Evolutionary conservation across 2,888 invertebrate species (phyloP).

Genomic region (Leucoptera coffeella): DNA sequence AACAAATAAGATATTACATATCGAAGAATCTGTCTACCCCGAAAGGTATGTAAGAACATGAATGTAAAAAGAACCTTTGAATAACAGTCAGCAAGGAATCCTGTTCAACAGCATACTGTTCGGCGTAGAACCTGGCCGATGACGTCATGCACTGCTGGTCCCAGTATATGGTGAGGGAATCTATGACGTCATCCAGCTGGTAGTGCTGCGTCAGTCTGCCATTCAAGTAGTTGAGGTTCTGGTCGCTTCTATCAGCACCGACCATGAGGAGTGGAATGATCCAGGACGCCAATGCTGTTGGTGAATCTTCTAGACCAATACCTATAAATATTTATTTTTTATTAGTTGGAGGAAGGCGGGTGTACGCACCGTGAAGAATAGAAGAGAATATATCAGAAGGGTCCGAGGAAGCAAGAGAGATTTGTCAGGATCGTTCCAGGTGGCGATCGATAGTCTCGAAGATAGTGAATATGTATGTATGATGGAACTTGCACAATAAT

Average conservation of each 20-base stretch:
- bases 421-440: no score
- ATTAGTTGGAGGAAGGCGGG: no score
- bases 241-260: conserved; percentile 58
- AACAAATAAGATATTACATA: no score
- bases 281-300: conserved; percentile 71
- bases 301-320: conserved; percentile 57
- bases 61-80: conserved; percentile 1
- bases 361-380: no score
- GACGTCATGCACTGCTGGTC: conserved; percentile 59
- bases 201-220: conserved; percentile 53
- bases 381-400: no score
- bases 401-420: no score
- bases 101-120: conserved; percentile 19
- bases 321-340: no score
- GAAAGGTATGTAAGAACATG: no score
- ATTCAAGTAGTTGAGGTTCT: conserved; percentile 16
- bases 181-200: conserved; percentile 58
- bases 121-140: conserved; percentile 60
- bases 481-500: no score
- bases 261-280: conserved; percentile 55
- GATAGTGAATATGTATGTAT: no score
- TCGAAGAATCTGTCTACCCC: no score
- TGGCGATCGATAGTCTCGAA: no score
- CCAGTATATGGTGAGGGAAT: conserved; percentile 74
- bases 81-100: conserved; percentile 4